A percentile compares a stretch with the other conserved stretches of the same genome.
Conservation (phyloP, 2,113 vertebrate genomes). For the Vulpes lagopus region DNA sequence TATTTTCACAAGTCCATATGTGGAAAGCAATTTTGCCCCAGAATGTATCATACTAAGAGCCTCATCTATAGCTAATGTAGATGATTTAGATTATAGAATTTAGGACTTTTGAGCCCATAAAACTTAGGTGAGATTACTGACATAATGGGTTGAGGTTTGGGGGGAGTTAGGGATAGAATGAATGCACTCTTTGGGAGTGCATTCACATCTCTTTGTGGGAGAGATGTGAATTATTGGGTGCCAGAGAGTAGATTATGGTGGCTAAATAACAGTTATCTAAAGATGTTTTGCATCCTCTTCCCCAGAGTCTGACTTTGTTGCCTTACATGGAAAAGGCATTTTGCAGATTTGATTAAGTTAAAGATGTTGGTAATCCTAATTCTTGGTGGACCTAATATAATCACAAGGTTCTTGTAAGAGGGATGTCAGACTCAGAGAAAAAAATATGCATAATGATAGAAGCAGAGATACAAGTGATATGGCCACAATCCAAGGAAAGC, state of each 20-base stretch:
- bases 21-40: background rate
- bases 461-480: background rate
- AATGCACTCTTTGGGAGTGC: background rate
- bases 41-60: background rate
- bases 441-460: background rate
- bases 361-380: background rate
- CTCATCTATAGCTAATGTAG: background rate
- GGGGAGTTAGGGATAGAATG: background rate
- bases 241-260: background rate
- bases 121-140: background rate
- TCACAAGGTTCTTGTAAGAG: background rate
- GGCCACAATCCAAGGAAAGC: background rate
- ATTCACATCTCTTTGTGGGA: no score
- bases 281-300: background rate
- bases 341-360: background rate
- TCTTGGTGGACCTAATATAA: background rate
- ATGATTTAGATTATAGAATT: background rate
- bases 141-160: background rate
- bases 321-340: background rate
- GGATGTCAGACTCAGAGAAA: background rate
- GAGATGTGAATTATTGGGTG: background rate
- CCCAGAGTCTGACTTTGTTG: background rate
- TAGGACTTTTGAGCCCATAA: background rate
- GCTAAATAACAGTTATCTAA: background rate
- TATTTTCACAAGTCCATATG: background rate